Evolutionary conservation across 1,140 invertebrate genomes (phyloP), one percentile per base, ranked within the genome.

Genomic region (Pachyrhynchus sulphureomaculatus): DNA sequence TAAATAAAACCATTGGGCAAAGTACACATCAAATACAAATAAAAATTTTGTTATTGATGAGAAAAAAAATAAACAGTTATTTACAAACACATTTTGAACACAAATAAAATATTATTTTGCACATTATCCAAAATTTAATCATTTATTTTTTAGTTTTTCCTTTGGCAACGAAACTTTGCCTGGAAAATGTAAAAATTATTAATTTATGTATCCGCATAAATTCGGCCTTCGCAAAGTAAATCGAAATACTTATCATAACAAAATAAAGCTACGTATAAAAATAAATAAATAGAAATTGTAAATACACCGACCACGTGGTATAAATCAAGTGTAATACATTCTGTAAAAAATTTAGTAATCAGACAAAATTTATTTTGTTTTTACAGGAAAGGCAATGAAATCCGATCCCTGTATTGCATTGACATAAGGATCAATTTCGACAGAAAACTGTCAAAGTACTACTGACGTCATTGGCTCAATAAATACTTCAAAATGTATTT

Each of bases 381-480:
- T 70, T 62, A 66, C 63, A 36, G 6, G 12, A 34, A 20, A 42
- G 23, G 37, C 13, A 34, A 52, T 41, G 53, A 56, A 57, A 56
- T 47, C 13, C 13, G 39, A 64, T 44, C 47, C 37, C 32, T 48
- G 37, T 54, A 33, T 41, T 29, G 36, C 32, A 42, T 34, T 48
- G 24, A 52, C 32, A 63, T 57, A 41, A 70, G 33, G 41, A 29
- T 54, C 34, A 49, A 34, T 29, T 17, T 53, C 18, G 20, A 18
- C 41, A 20, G 49, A 56, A 29, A 34, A 17, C 10, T 23, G 59
- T 37, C 26, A 55, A 8, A 55, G 37, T 29, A 36, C 26, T 8
- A 53, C 53, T 71, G 69, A 71, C 69, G 68, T 71, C 69, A 71
- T 39, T 60, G 64, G 66, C 64, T 71, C 69, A 65, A 71, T 71